Base-by-base conservation (phyloP, 2,797 vertebrate genomes). In the Tauraco hartlaubi region DNA sequence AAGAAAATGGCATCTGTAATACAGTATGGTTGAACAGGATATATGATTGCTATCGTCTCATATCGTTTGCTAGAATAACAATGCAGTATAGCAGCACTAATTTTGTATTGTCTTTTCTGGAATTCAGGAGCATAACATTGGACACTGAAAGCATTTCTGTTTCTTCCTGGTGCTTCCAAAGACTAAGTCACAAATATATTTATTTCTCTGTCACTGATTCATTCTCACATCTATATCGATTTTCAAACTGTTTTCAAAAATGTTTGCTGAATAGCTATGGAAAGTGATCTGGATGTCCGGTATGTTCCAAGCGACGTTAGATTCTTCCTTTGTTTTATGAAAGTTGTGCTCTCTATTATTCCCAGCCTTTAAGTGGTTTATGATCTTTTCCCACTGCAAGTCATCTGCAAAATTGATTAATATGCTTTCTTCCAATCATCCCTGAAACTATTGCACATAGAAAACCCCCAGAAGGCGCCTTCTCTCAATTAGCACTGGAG, bases 361-460 rank as follows among this genome's bases (percentile, higher is more conserved):
- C 37, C 41, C 76, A 79, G 67, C 26, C 69, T 94, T 77, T 90
- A 56, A 94, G 80, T 78, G 39, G 48, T 91, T 94, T 93, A 54
- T 61, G 77, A 86, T 76, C 41, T 90, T 94, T 92, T 91, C 71
- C 90, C 95, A 88, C 67, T 90, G 79, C 71, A 92, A 92, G 68
- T 93, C 92, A 92, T 95, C 87, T 88, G 80, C 74, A 94, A 81
- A 94, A 96, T 66, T 90, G 95, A 95, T 96, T 96, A 94, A 82
- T 85, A 86, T 56, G 71, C 48, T 94, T 90, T 88, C 69, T 94
- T 92, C 74, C 91, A 95, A 46, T 88, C 41, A 61, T 92, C 93
- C 76, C 80, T 86, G 80, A 90, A 96, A 90, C 56, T 76, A 82
- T 35, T 92, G 55, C 48, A 79, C 49, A 49, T 39, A 93, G 59